Base-by-base conservation (phyloP, 2,888 invertebrate species). In the Congeria kusceri region DNA sequence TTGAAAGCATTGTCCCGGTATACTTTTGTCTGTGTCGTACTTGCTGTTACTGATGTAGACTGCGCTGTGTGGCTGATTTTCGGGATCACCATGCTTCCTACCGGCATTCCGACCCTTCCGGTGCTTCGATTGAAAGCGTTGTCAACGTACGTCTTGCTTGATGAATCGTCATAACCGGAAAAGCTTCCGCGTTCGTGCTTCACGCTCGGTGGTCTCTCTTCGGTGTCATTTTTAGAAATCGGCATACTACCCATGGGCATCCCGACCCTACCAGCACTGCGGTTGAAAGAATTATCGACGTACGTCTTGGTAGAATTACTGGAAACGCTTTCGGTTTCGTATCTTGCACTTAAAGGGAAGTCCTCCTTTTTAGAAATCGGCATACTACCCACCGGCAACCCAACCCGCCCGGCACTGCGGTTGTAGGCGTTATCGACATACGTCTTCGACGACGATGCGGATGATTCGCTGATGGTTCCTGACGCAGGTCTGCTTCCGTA, bases 31-130 rank as follows among this genome's bases (percentile, higher is more conserved):
- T n/a, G n/a, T n/a, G n/a, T n/a, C n/a, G n/a, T n/a, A n/a, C n/a
- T n/a, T n/a, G n/a, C n/a, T n/a, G n/a, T n/a, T n/a, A n/a, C n/a
- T n/a, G n/a, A n/a, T n/a, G n/a, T n/a, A n/a, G n/a, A n/a, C n/a
- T n/a, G n/a, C n/a, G n/a, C n/a, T n/a, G n/a, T n/a, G n/a, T n/a
- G n/a, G n/a, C n/a, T n/a, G n/a, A n/a, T n/a, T n/a, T n/a, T n/a
- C n/a, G n/a, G n/a, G n/a, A n/a, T n/a, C n/a, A n/a, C n/a, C 67
- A 71, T 67, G n/a, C 71, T 72, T 1, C 84, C 84, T 13, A 61
- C 20, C 0, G 78, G 71, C 64, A 73, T 46, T 5, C 80, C 84
- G n/a, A 79, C 84, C 46, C 84, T 32, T 13, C 77, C 84, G 2
- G 76, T 29, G 13, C 62, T 29, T 23, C 80, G 61, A 53, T 84